phyloP scores from a whole-genome alignment of 1,140 invertebrate genomes.

The Meloidogyne hapla region DNA sequence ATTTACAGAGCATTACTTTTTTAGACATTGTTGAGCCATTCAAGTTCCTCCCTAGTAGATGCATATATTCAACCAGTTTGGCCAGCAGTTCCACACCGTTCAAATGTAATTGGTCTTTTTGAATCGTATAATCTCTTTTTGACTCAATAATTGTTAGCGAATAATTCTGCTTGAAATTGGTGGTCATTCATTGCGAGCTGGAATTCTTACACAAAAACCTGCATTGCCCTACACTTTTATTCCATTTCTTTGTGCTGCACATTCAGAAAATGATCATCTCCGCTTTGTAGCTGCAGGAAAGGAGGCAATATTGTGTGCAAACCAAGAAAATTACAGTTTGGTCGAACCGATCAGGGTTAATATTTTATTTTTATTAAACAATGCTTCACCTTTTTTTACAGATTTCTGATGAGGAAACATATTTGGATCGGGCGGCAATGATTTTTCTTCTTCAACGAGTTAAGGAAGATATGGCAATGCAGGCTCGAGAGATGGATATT shows the following conservation, averaged over 20 bases:
- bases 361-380: background rate
- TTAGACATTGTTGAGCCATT: conserved; percentile 68
- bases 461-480: conserved; percentile 64
- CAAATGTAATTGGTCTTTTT: conserved; percentile 60
- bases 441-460: background rate
- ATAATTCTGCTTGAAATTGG: conserved; percentile 71
- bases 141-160: conserved; percentile 54
- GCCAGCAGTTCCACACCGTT: conserved; percentile 62
- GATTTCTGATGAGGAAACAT: background rate
- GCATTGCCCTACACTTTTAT: conserved; percentile 70
- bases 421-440: background rate
- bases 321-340: conserved; percentile 7
- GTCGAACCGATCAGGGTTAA: conserved; percentile 4
- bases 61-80: conserved; percentile 68
- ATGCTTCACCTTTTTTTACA: background rate
- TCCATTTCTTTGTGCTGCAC: conserved; percentile 68
- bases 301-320: background rate
- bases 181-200: conserved; percentile 70
- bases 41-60: conserved; percentile 67
- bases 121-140: no score
- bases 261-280: conserved; percentile 53
- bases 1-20: background rate
- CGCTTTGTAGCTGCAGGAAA: conserved; percentile 65
- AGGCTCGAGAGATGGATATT: conserved; percentile 39
- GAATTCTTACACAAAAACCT: conserved; percentile 69